Evolutionary conservation across 2,797 vertebrate species (phyloP).

Genomic region (Perodicticus potto): DNA sequence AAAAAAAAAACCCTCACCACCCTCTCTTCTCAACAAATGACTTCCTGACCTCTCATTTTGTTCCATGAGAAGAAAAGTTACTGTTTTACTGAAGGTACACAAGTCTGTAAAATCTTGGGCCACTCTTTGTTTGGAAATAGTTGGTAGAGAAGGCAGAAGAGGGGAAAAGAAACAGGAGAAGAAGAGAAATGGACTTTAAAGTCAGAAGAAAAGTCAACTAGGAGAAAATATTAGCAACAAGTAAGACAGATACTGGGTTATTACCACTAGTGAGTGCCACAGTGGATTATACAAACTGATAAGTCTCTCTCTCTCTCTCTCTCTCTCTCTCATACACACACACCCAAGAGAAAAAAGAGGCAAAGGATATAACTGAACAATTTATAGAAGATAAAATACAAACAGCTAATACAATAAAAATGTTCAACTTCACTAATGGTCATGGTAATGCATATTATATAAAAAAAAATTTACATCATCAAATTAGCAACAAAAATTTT

Average conservation of each 20-base stretch:
- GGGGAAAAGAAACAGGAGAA: background rate
- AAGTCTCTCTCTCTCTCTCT: background rate
- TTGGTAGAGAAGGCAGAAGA: background rate
- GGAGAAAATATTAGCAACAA: background rate
- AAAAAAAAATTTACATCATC: background rate
- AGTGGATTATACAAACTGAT: background rate
- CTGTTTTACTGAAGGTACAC: background rate
- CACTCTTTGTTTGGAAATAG: background rate
- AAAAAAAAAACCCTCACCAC: background rate
- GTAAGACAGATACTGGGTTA: background rate
- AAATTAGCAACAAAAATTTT: background rate
- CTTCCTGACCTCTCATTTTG: background rate
- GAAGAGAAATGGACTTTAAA: background rate
- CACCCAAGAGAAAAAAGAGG: background rate
- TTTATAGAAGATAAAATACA: slow-evolving; percentile 38
- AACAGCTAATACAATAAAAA: background rate
- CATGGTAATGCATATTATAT: background rate
- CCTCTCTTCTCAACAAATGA: background rate
- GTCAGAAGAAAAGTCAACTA: slow-evolving; percentile 21
- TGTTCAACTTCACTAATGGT: background rate
- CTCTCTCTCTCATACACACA: background rate
- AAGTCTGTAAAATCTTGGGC: background rate
- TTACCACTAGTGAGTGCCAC: background rate
- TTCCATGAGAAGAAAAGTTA: slow-evolving; percentile 10
- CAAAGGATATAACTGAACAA: background rate